Percentiles rank a stretch among this genome's conserved stretches.
Evolutionary conservation across 1,140 invertebrate species (phyloP).

Genomic region (Conus ventricosus): DNA sequence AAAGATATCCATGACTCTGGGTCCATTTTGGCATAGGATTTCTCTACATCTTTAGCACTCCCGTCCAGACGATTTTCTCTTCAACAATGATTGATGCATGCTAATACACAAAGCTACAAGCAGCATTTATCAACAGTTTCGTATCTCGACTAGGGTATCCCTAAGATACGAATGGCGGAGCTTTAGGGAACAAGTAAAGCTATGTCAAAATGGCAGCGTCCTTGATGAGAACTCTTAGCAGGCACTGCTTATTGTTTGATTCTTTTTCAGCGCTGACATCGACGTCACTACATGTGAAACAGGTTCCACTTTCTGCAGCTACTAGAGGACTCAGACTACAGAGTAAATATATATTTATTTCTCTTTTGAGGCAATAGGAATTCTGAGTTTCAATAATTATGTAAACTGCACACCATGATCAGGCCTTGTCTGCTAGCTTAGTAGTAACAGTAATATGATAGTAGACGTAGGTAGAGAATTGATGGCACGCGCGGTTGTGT

Average conservation of each 20-base stretch:
- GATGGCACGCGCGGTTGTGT: too few relatives aligned
- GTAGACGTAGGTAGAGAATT: too few relatives aligned
- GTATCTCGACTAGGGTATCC: conserved; percentile 16
- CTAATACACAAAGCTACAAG: conserved; percentile 53
- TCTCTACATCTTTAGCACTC: background rate
- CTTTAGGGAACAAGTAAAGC: background rate
- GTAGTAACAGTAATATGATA: too few relatives aligned
- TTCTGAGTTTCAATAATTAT: too few relatives aligned
- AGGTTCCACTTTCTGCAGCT: too few relatives aligned
- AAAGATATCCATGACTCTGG: conserved; percentile 44
- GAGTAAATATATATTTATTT: conserved; percentile 19
- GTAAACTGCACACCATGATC: too few relatives aligned
- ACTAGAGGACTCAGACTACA: conserved; percentile 31
- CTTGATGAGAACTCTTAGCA: conserved; percentile 46
- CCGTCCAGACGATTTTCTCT: conserved; percentile 37
- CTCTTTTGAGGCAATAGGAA: too few relatives aligned
- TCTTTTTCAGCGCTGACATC: background rate
- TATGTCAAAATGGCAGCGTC: conserved; percentile 58
- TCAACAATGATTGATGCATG: conserved; percentile 51
- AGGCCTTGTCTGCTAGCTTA: too few relatives aligned
- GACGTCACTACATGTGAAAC: background rate
- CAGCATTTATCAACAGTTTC: conserved; percentile 44
- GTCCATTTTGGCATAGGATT: conserved; percentile 43
- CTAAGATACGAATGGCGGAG: conserved; percentile 32
- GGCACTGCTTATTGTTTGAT: conserved; percentile 29